Base-by-base conservation (phyloP, 2,797 vertebrate species). In the Chrosomus eos region DNA sequence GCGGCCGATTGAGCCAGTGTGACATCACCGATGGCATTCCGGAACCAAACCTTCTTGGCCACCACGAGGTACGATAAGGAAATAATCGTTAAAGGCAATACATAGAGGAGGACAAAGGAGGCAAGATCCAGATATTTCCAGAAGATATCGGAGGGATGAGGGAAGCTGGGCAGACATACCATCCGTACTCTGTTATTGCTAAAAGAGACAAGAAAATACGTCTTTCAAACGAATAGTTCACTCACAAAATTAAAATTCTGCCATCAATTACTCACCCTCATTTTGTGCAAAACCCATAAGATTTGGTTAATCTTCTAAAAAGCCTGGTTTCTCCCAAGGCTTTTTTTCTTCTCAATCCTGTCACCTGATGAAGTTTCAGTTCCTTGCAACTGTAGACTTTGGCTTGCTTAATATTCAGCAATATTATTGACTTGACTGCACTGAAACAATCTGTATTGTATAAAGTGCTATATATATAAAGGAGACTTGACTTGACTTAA, bases 61-160 rank as follows among this genome's bases (percentile, higher is more conserved):
- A 96, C 94, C 0, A 93, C 92, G 23, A 93, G 0, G 0, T 97
- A 97, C 31, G 95, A 94, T 66, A 94, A 91, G 0, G 95, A 95
- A 89, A 96, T 96, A 77, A 96, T 93, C 28, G 94, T 58, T 67
- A 97, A 92, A 0, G 96, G 96, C 2, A 97, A 89, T 26, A 97
- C 89, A 0, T 96, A 97, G 9, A 97, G 95, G 36, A 97, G 86
- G 74, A 95, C 64, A 74, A 97, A 96, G 19, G 96, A 95, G 3
- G 92, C 90, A 89, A 96, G 86, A 85, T 96, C 96, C 5, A 97
- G 92, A 85, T 96, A 97, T 90, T 96, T 96, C 96, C 96, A 96
- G 80, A 96, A 96, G 71, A 96, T 92, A 53, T 96, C 94, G 0
- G 95, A 93, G 0, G 96, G 96, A 82, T 95, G 94, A 0, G 96